Percentiles rank a stretch among this genome's conserved stretches.
Evolutionary conservation across 2,888 invertebrate genomes (phyloP).

Genomic region (Xestobium rufovillosum): DNA sequence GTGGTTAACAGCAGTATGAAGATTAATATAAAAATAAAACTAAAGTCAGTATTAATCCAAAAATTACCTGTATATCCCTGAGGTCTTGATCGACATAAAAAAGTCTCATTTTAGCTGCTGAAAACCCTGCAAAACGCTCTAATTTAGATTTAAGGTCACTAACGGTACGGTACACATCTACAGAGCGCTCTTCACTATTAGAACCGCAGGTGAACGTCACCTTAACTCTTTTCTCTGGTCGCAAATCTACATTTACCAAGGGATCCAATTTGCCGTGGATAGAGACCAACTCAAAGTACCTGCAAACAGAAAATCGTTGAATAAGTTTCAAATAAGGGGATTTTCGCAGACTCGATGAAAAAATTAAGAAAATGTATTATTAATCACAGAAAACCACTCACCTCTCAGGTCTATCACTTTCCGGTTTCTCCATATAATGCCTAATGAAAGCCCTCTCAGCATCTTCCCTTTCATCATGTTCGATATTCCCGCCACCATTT

Average conservation of each 20-base stretch:
- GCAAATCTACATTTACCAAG: constrained; percentile 77
- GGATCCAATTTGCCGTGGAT: constrained; percentile 88
- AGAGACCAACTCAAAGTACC: constrained; percentile 72
- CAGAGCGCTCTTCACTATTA: constrained; percentile 62
- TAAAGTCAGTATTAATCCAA: too few species aligned
- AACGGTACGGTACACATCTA: constrained; percentile 75
- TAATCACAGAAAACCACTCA: too few species aligned
- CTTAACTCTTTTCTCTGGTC: constrained; percentile 80
- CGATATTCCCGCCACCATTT: constrained; percentile 84
- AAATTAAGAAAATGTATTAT: too few species aligned
- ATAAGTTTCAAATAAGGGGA: not conserved
- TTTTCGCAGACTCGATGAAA: too few species aligned
- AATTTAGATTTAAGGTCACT: constrained; percentile 73
- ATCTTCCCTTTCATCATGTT: constrained; percentile 78
- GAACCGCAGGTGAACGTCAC: constrained; percentile 76
- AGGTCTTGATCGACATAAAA: constrained; percentile 83
- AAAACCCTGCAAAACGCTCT: constrained; percentile 73
- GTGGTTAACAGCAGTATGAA: too few species aligned
- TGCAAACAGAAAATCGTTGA: constrained; percentile 38
- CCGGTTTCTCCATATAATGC: constrained; percentile 82
- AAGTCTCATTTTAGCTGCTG: constrained; percentile 77
- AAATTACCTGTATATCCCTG: constrained; percentile 48
- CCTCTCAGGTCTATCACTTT: constrained; percentile 75
- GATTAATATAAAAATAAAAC: too few species aligned
- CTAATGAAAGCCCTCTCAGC: constrained; percentile 91